Evolutionary conservation across 2,888 invertebrate genomes (phyloP).

Genomic region (Lacanobia oleracea): DNA sequence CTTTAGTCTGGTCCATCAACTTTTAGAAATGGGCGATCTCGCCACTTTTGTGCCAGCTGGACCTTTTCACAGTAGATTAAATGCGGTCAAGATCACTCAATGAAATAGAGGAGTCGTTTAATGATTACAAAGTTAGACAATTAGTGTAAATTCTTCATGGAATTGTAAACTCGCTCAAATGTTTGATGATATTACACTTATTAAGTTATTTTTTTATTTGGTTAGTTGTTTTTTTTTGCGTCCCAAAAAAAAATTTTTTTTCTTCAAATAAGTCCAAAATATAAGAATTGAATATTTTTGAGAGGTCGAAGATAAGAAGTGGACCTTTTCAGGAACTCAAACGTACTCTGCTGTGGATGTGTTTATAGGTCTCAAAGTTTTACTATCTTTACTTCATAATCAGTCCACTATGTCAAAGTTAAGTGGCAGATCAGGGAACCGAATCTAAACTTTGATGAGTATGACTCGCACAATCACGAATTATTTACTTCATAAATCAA

Average conservation of each 20-base stretch:
- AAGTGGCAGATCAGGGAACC: not conserved
- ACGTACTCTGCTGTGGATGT: too few species aligned
- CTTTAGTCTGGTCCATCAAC: constrained; percentile 45
- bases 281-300: too few species aligned
- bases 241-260: too few species aligned
- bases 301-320: too few species aligned
- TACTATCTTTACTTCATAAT: too few species aligned
- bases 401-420: too few species aligned
- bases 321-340: too few species aligned
- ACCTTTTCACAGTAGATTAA: constrained; percentile 44
- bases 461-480: not conserved
- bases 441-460: not conserved
- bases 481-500: not conserved
- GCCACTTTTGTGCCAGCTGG: constrained; percentile 31
- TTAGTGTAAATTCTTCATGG: not conserved
- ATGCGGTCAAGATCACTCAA: constrained; percentile 23
- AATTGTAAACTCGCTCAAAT: not conserved
- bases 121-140: constrained; percentile 13
- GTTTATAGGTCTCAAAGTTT: too few species aligned
- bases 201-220: too few species aligned
- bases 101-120: not conserved
- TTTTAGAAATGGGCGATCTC: constrained; percentile 27
- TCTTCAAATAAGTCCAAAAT: too few species aligned
- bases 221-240: too few species aligned
- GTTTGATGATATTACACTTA: not conserved